Conservation (phyloP, 37 sponge, comb jelly and placozoan species). For the Petrosia ficiformis region DNA sequence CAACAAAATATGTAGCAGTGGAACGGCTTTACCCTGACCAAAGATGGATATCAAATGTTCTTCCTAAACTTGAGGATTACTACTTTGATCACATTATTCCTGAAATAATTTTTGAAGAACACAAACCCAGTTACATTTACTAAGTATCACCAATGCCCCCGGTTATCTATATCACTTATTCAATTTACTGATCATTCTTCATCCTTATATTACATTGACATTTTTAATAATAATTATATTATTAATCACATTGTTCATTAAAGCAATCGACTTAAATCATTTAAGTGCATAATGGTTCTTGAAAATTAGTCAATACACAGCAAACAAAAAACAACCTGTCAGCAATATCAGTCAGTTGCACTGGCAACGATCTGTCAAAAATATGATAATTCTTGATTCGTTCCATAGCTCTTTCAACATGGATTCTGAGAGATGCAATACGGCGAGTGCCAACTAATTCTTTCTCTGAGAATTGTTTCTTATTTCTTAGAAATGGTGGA, state of each 20-base stretch:
- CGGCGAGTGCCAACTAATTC: constrained; percentile 9
- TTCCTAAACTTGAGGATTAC: constrained; percentile 25
- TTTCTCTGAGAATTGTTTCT: neutral
- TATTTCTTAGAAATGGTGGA: constrained; percentile 6
- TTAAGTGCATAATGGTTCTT: neutral
- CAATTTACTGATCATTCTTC: too few species aligned
- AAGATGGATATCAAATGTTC: constrained; percentile 2
- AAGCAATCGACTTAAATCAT: too few species aligned
- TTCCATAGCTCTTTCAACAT: constrained; percentile 35
- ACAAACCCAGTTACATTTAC: too few species aligned
- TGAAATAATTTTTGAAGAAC: constrained; percentile 2
- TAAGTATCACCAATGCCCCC: too few species aligned
- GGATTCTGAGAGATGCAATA: constrained; percentile 24
- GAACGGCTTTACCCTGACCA: constrained; percentile 11
- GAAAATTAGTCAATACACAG: constrained; percentile 14
- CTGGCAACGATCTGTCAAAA: constrained; percentile 5
- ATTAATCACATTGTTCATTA: neutral
- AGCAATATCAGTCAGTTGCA: constrained; percentile 4
- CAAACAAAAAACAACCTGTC: constrained; percentile 26
- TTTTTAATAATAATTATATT: too few species aligned
- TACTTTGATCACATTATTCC: constrained; percentile 20
- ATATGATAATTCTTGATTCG: constrained; percentile 21
- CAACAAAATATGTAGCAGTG: constrained; percentile 13
- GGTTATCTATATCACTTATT: too few species aligned
- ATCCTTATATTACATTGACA: too few species aligned